A percentile compares a stretch with the other conserved stretches of the same genome.
phyloP scores from a whole-genome alignment of 2,888 invertebrate species.

The Chrysotoxum bicinctum region DNA sequence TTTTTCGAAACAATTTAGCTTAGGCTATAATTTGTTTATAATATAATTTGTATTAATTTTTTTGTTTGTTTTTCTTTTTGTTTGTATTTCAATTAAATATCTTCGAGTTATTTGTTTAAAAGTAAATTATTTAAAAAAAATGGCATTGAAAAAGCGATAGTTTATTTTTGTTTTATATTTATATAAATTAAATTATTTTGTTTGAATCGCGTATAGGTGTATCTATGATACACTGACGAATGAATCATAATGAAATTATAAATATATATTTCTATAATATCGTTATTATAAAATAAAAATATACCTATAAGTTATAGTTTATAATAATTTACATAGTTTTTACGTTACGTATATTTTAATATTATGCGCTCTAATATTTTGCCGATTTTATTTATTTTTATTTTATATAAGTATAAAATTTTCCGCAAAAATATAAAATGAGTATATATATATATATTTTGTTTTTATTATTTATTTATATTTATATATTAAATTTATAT shows the following conservation, averaged over 20 bases:
- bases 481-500: slow-evolving; percentile 50
- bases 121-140: slow-evolving; percentile 64
- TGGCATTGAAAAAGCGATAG: slow-evolving; percentile 65
- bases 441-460: slow-evolving; percentile 75
- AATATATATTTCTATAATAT: slow-evolving; percentile 14
- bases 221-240: slow-evolving; percentile 10
- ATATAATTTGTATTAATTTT: slow-evolving; percentile 54
- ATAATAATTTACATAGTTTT: slow-evolving; percentile 67
- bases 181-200: slow-evolving; percentile 49
- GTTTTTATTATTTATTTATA: slow-evolving; percentile 59
- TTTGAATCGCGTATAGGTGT: slow-evolving; percentile 38
- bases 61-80: slow-evolving; percentile 12
- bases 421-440: slow-evolving; percentile 80
- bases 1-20: slow-evolving; percentile 65
- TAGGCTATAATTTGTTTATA: slow-evolving; percentile 73
- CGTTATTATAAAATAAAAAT: slow-evolving; percentile 37
- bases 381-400: slow-evolving; percentile 66
- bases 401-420: slow-evolving; percentile 75
- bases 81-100: slow-evolving; percentile 67
- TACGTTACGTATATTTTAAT: slow-evolving; percentile 56
- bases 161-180: slow-evolving; percentile 42
- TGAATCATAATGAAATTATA: slow-evolving; percentile 27
- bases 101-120: slow-evolving; percentile 49
- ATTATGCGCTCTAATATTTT: slow-evolving; percentile 68
- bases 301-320: slow-evolving; percentile 34